Evolutionary conservation across 1,140 invertebrate genomes (phyloP), one percentile per base, ranked within the genome.

Genomic region (Ceratoteleas bidentatus): DNA sequence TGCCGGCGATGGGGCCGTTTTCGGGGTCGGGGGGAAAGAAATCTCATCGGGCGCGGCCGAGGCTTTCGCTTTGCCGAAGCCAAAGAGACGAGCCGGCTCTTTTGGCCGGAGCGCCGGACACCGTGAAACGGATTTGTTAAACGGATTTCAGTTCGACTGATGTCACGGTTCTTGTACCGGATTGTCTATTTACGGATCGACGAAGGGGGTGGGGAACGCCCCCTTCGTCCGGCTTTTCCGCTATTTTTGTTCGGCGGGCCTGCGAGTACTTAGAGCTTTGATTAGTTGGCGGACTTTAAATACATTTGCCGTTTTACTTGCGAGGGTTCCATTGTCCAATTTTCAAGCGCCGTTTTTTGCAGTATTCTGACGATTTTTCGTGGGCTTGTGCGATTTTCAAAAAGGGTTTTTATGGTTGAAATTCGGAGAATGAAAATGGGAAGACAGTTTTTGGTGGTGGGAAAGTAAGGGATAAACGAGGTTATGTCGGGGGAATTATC

Each of bases 1-100:
- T 84, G 73, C 68, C 82, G 77, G 85, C 84, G 86, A 85, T 69
- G 79, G 72, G 53, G 60, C 60, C 54, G 75, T 78, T 85, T 86
- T 65, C 83, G 62, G 61, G 57, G 32, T 45, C 52, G 64, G 66
- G 80, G 68, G 66, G 40, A 65, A 83, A 68, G 70, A 74, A 77
- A 69, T 70, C 70, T 75, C 61, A 73, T 65, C 54, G 76, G 61
- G 16, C 13, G 64, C 40, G 62, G 50, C 34, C 36, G 73, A 74
- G 43, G 69, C 64, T 81, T 65, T 60, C 77, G 38, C 81, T 83
- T 86, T 80, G 82, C 76, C 66, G 24, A 76, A 73, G 49, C 70
- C 54, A 76, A 85, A 84, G 76, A 81, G 85, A 81, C 40, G 61
- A 75, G 65, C 49, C 7, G 38, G 52, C 70, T 64, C 72, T 72